Evolutionary conservation across 1,140 invertebrate species (phyloP).

Genomic region (Trachelipus rathkii): DNA sequence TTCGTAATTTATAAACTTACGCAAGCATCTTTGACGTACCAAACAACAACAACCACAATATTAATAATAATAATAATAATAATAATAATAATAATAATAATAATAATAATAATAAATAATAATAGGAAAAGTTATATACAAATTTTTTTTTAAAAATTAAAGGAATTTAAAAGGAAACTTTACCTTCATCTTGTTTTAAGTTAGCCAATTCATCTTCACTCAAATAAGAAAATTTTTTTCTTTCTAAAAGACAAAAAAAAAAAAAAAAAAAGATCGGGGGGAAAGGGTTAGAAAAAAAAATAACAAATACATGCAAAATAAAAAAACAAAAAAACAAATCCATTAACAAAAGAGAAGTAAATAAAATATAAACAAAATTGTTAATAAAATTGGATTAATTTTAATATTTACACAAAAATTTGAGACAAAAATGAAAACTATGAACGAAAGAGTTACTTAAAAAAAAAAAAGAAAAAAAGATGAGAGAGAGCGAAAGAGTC

Average conservation of each 20-base stretch:
- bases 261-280: constrained; percentile 19
- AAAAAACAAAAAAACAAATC: background rate
- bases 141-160: too few species aligned
- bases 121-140: background rate
- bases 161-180: constrained; percentile 16
- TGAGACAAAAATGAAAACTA: too few species aligned
- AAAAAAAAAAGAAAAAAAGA: too few species aligned
- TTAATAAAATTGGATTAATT: background rate
- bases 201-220: constrained; percentile 90
- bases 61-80: too few species aligned
- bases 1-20: background rate
- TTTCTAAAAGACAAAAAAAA: constrained; percentile 58
- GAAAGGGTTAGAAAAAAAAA: constrained; percentile 17
- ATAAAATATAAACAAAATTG: constrained; percentile 6
- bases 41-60: too few species aligned
- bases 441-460: too few species aligned
- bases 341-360: too few species aligned
- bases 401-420: constrained; percentile 19
- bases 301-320: constrained; percentile 2
- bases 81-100: too few species aligned
- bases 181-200: constrained; percentile 86
- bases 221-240: constrained; percentile 88
- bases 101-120: background rate
- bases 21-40: background rate
- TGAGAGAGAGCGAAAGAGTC: too few species aligned